Conservation (phyloP, 92 coral and sea anemone species). For the Micromussa lordhowensis region DNA sequence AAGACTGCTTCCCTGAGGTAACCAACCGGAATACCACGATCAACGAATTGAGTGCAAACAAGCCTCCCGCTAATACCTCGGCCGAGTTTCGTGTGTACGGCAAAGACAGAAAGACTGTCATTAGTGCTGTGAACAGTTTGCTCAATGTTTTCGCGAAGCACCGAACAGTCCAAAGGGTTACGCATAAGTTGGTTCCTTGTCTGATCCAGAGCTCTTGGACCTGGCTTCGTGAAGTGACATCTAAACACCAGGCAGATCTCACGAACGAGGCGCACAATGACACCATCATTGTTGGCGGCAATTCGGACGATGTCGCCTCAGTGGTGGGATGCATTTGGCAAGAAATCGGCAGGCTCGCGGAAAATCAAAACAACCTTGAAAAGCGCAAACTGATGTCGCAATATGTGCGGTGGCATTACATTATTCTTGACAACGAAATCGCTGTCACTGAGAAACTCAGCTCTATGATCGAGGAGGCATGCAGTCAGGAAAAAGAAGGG, state of each 20-base stretch:
- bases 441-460: conserved; percentile 63
- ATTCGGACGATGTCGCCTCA: conserved; percentile 64
- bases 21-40: too few relatives aligned
- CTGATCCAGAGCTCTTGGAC: conserved; percentile 49
- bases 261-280: conserved; percentile 39
- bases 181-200: conserved; percentile 56
- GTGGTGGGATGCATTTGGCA: conserved; percentile 68
- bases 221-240: conserved; percentile 43
- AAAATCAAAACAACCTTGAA: conserved; percentile 62
- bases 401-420: conserved; percentile 72
- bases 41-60: background rate
- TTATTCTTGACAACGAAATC: conserved; percentile 30
- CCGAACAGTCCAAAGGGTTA: conserved; percentile 54
- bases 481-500: background rate
- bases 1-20: background rate
- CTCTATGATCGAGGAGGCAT: conserved; percentile 77
- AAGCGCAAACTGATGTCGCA: conserved; percentile 68
- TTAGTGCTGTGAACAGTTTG: background rate
- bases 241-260: conserved; percentile 43
- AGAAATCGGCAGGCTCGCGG: conserved; percentile 60
- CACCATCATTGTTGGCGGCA: conserved; percentile 70
- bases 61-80: background rate
- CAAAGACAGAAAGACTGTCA: conserved; percentile 12
- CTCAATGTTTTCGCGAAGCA: conserved; percentile 20
- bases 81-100: conserved; percentile 49